phyloP scores from a whole-genome alignment of 2,797 vertebrate genomes.

The Alca torda region DNA sequence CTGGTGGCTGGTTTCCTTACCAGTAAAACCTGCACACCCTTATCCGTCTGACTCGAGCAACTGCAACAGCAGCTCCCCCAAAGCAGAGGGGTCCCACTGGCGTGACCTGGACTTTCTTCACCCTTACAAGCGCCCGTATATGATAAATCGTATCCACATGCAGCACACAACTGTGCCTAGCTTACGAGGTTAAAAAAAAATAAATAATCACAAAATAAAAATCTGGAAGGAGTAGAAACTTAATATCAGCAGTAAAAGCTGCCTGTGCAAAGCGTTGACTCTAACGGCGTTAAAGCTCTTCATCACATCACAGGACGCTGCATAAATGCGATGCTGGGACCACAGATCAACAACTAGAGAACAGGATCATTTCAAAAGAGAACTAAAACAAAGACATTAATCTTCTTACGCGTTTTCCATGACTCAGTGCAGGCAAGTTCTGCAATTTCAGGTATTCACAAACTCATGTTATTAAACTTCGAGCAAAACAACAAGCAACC shows the following conservation, averaged over 20 bases:
- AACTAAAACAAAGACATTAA: neutral
- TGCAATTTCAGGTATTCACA: neutral
- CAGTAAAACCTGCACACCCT: neutral
- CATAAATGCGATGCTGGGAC: neutral
- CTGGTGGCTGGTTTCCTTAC: neutral
- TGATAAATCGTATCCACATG: neutral
- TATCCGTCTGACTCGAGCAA: rapidly evolving
- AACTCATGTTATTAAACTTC: neutral
- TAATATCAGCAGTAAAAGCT: neutral
- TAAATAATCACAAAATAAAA: neutral
- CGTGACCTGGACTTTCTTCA: neutral
- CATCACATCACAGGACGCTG: too few relatives aligned
- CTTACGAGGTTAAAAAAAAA: neutral
- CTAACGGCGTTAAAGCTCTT: neutral
- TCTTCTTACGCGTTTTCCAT: neutral
- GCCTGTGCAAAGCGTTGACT: neutral
- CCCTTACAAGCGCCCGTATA: neutral
- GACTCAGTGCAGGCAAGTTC: neutral
- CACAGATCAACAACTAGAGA: neutral
- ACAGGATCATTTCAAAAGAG: neutral
- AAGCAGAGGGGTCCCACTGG: neutral
- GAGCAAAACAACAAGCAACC: neutral
- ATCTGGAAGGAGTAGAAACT: neutral
- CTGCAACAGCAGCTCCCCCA: neutral
- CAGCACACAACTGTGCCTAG: neutral